A percentile compares a stretch with the other conserved stretches of the same genome.
These are phyloP conservation scores for Lepidonotus clava DNA, from an alignment of 2,888 invertebrate genomes.

Conservation along the genomic window DNA sequence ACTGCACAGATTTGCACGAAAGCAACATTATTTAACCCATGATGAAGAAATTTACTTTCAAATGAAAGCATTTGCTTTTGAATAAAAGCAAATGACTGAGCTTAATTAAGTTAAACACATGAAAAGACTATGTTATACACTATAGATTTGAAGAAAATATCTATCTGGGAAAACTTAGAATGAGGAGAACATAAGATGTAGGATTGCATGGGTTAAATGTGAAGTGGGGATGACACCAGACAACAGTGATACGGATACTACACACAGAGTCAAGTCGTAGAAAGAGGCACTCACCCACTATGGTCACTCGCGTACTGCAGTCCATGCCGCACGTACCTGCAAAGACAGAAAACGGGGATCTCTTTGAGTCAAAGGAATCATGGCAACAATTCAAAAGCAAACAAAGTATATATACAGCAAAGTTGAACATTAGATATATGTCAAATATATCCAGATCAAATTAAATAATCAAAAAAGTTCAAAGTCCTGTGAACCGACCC, in stretches of 20 bases:
- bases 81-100: too few relatives aligned
- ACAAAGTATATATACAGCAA: too few relatives aligned
- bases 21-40: constrained; percentile 12
- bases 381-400: too few relatives aligned
- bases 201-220: constrained; percentile 21
- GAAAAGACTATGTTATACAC: background rate
- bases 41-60: background rate
- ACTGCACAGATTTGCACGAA: constrained; percentile 18
- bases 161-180: background rate
- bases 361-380: too few relatives aligned
- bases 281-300: constrained; percentile 43
- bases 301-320: constrained; percentile 45
- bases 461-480: too few relatives aligned
- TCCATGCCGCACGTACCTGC: constrained; percentile 40
- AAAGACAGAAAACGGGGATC: constrained; percentile 22
- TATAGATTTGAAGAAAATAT: background rate
- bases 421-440: too few relatives aligned
- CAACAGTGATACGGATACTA: constrained; percentile 44
- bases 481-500: too few relatives aligned
- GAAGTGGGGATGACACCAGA: constrained; percentile 39
- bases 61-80: background rate
- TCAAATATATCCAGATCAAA: too few relatives aligned
- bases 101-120: too few relatives aligned
- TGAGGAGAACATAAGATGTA: background rate
- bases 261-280: background rate